Evolutionary conservation across 2,797 vertebrate species (phyloP).

Genomic region (Leuciscus waleckii): DNA sequence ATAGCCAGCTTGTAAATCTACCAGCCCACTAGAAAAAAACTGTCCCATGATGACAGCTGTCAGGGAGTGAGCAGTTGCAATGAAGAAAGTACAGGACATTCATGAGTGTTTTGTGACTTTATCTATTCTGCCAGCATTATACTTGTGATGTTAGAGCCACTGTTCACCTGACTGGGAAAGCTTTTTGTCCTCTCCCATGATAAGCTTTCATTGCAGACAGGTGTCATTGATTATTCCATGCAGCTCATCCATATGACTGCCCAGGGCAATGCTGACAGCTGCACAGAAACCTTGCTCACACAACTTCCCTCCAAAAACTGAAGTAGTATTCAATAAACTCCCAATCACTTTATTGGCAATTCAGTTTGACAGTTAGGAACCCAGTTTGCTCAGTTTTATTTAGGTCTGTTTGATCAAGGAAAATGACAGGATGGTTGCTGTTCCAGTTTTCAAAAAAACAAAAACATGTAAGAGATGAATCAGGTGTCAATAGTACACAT

Average conservation of each 20-base stretch:
- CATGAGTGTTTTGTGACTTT: conserved; percentile 26
- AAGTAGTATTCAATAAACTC: conserved; percentile 24
- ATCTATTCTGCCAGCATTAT: conserved; percentile 40
- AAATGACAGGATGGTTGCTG: background rate
- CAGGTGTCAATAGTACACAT: conserved; percentile 71
- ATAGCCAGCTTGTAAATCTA: background rate
- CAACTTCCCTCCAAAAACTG: conserved; percentile 20
- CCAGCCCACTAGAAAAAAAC: background rate
- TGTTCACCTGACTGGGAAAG: conserved; percentile 35
- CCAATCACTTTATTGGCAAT: background rate
- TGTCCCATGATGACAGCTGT: background rate
- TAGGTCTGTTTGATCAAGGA: conserved; percentile 2
- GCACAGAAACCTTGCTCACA: conserved; percentile 19
- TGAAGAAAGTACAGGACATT: background rate
- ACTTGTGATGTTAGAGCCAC: conserved; percentile 14
- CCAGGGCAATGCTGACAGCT: conserved; percentile 35
- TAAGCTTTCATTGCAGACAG: conserved; percentile 45
- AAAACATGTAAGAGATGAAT: conserved; percentile 72
- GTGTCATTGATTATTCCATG: conserved; percentile 41
- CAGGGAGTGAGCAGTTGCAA: conserved; percentile 1
- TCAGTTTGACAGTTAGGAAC: background rate
- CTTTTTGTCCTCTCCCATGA: conserved; percentile 33
- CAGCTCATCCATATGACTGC: conserved; percentile 32
- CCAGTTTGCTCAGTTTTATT: conserved; percentile 4
- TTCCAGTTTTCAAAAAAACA: too few relatives aligned